phyloP scores from a whole-genome alignment of 2,113 vertebrate genomes.

The Cyphomyrus discorhynchus region DNA sequence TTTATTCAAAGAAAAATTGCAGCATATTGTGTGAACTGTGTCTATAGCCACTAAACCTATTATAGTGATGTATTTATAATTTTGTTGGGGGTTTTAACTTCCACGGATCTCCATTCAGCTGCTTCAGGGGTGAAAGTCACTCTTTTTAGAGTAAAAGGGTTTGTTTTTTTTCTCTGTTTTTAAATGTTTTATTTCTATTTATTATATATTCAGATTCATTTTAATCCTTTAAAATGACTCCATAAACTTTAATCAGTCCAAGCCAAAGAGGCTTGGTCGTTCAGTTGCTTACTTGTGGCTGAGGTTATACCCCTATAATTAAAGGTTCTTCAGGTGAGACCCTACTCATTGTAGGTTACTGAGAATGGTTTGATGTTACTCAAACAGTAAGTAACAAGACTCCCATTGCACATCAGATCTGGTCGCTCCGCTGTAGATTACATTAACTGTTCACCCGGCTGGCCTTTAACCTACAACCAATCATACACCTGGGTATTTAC shows the following conservation, averaged over 20 bases:
- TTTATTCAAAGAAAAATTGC: slow-evolving; percentile 16
- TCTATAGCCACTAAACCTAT: slow-evolving; percentile 4
- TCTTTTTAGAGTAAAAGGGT: neutral
- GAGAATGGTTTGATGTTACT: neutral
- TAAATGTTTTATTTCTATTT: neutral
- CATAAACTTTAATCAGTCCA: neutral
- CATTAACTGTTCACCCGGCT: neutral
- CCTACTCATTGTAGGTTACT: neutral
- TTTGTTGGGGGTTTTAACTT: neutral
- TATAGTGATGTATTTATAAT: neutral
- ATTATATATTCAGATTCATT: neutral
- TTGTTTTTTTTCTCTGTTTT: neutral
- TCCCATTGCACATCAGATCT: slow-evolving; percentile 11
- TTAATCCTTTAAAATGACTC: neutral
- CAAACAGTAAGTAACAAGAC: neutral
- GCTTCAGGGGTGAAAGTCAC: neutral
- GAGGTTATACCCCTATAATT: neutral
- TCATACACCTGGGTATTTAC: neutral
- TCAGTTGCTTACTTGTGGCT: neutral
- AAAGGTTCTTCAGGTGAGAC: neutral
- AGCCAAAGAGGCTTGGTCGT: neutral
- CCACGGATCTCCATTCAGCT: neutral
- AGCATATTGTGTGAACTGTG: slow-evolving; percentile 19
- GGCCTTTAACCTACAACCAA: neutral
- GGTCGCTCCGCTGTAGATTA: neutral